These are phyloP conservation scores for Drosophila lowei DNA, from an alignment of 1,140 invertebrate species.

Conservation along the genomic window DNA sequence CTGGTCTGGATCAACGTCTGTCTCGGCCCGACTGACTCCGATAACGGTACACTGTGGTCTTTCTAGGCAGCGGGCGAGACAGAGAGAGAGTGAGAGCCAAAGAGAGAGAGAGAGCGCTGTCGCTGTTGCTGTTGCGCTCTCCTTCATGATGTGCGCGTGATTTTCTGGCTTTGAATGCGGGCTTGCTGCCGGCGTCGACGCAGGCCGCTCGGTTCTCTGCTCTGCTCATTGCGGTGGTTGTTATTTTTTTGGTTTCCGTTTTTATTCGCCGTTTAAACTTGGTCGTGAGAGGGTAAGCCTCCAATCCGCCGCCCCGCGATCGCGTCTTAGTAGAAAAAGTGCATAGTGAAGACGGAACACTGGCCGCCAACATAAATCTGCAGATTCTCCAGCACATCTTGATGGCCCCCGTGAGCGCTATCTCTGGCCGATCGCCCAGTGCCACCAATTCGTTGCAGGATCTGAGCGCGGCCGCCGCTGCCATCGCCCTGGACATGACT, in stretches of 20 bases:
- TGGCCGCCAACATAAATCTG: slow-evolving; percentile 37
- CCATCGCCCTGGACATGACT: slow-evolving; percentile 72
- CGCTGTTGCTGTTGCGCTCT: slow-evolving; percentile 20
- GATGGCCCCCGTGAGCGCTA: slow-evolving; percentile 61
- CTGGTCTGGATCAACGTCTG: slow-evolving; percentile 47
- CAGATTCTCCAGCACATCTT: slow-evolving; percentile 54
- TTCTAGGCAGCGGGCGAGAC: slow-evolving; percentile 19
- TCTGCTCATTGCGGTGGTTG: slow-evolving; percentile 68
- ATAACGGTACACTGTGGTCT: slow-evolving; percentile 66
- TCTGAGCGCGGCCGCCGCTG: slow-evolving; percentile 68
- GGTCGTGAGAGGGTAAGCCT: slow-evolving; percentile 82
- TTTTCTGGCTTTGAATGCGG: slow-evolving; percentile 77
- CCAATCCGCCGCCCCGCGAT: slow-evolving; percentile 27
- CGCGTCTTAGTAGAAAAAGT: slow-evolving; percentile 16
- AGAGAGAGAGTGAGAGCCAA: slow-evolving; percentile 4
- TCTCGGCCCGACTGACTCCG: slow-evolving; percentile 53
- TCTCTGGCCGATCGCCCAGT: slow-evolving; percentile 43
- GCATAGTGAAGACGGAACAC: slow-evolving; percentile 22
- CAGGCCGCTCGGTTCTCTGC: slow-evolving; percentile 40
- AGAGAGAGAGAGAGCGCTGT: slow-evolving; percentile 25
- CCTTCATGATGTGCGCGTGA: slow-evolving; percentile 66
- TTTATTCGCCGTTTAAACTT: slow-evolving; percentile 83
- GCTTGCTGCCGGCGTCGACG: slow-evolving; percentile 64
- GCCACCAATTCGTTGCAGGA: slow-evolving; percentile 71
- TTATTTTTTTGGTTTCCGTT: slow-evolving; percentile 78